phyloP scores from a whole-genome alignment of 1,140 invertebrate species.

The Adoxophyes honmai region DNA sequence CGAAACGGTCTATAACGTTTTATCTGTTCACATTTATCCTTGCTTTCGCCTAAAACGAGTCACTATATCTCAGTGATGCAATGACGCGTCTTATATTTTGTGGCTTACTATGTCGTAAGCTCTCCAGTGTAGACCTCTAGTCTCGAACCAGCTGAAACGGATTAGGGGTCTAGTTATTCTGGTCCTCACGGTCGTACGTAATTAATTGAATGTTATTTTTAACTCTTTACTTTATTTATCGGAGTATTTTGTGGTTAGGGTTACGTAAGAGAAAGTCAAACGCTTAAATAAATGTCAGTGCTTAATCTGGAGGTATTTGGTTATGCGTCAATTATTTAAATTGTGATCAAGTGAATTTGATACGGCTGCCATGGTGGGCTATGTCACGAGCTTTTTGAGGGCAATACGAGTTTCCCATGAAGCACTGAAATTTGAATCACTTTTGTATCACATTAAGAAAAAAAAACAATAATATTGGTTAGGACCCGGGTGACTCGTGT shows the following conservation, averaged over 20 bases:
- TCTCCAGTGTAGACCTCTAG: not conserved
- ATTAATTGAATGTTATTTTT: constrained; percentile 4
- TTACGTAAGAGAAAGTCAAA: not conserved
- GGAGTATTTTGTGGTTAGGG: constrained; percentile 1
- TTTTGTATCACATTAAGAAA: too few species aligned
- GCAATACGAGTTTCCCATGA: too few species aligned
- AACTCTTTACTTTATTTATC: constrained; percentile 4
- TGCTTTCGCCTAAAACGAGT: constrained; percentile 2
- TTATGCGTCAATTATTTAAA: too few species aligned
- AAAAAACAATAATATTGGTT: too few species aligned
- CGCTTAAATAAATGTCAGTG: not conserved
- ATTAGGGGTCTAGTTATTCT: not conserved
- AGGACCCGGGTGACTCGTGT: too few species aligned
- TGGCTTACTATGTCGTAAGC: not conserved
- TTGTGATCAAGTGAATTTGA: too few species aligned
- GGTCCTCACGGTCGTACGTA: not conserved
- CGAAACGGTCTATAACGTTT: too few species aligned
- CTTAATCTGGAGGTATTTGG: not conserved
- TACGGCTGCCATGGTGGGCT: too few species aligned
- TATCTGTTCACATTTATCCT: not conserved
- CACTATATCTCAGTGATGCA: not conserved
- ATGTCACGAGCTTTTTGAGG: too few species aligned
- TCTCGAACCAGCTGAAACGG: not conserved
- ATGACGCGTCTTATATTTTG: not conserved
- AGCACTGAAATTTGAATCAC: too few species aligned